Evolutionary conservation across 1,140 invertebrate species (phyloP), one percentile per base, ranked within the genome.

Genomic region (Asbolus verrucosus): DNA sequence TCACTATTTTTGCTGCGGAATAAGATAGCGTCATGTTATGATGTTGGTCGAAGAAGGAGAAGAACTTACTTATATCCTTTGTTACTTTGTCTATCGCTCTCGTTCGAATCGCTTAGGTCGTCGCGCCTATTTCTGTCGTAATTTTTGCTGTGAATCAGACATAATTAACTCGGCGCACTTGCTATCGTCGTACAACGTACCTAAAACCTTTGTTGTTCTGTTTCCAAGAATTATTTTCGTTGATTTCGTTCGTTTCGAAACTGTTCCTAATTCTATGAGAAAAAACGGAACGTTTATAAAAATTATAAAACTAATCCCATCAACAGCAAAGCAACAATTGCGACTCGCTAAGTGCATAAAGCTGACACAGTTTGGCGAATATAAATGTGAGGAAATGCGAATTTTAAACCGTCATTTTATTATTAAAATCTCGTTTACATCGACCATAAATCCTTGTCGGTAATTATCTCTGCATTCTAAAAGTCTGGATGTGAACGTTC

Each of bases 201-300:
- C 66, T 71, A 27, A 72, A 76, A 27, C 68, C 72, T 73, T 74
- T 75, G 14, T 74, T 77, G 38, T 72, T 72, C 50, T 77, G 72
- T 69, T 74, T 62, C 76, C 76, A 77, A 41, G 76, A 73, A 50
- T 43, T 68, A 15, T 63, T 61, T 14, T 71, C 65, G 30, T 73
- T 38, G 27, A 24, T 62, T 21, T 77, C 74, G 60, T 73, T 76
- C 24, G 71, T 67, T 60, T 70, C 70, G 15, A 15, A 30, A 19
- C 70, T 73, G 69, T 67, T 69, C 14, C 21, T 19, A 18, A 38
- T 36, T 68, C 73, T 76, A 30, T 11, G 71, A 69, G 16, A 68
- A 65, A 33, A 8, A 31, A 24, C 8, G 4, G 27, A 36, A 36
- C 9, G 27, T 36, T n/a, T 8, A 2, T 41, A 14, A 41, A 41